Base-by-base conservation (phyloP, 2,888 invertebrate species). In the Acholoe squamosa region DNA sequence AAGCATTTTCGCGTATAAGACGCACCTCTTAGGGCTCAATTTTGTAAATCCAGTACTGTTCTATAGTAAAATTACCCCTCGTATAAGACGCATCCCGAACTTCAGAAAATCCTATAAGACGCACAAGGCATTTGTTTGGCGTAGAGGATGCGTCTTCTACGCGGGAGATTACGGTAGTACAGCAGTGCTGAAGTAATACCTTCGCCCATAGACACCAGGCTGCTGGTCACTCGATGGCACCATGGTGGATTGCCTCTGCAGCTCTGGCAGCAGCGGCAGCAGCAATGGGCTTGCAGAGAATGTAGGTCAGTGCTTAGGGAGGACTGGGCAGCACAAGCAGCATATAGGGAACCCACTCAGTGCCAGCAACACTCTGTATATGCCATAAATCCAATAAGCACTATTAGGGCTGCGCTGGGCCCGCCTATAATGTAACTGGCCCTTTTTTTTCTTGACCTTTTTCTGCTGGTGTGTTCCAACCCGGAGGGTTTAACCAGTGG, bases 191-290 rank as follows among this genome's bases (percentile, higher is more conserved):
- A 25, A 80, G 80, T 16, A n/a, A 19, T 61, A 14, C n/a, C 61
- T n/a, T 19, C n/a, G 1, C n/a, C 19, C n/a, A 61, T 61, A 43
- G 80, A 16, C 33, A 43, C 28, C 86, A 22, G 25, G 31, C 86
- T 54, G 86, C 86, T 86, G 86, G 25, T 22, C 28, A 0, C 86
- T 54, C 86, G 86, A 86, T 86, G 86, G 86, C 86, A 54, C 28
- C n/a, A 52, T 25, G 10, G 86, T 25, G 52, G 86, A 52, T 33
- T 51, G 86, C 43, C 43, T 43, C 43, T n/a, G 43, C 43, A 43
- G 43, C 43, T 43, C 43, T 43, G 43, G 43, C 43, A 43, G 43
- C 86, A 25, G 56, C 22, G 34, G 16, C 16, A 34, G 34, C 33
- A 16, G 86, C 54, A 52, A 7, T 86, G 86, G 25, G 51, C 84